Evolutionary conservation across 2,797 vertebrate species (phyloP), one percentile per base, ranked within the genome.

Genomic region (Podarcis siculus): DNA sequence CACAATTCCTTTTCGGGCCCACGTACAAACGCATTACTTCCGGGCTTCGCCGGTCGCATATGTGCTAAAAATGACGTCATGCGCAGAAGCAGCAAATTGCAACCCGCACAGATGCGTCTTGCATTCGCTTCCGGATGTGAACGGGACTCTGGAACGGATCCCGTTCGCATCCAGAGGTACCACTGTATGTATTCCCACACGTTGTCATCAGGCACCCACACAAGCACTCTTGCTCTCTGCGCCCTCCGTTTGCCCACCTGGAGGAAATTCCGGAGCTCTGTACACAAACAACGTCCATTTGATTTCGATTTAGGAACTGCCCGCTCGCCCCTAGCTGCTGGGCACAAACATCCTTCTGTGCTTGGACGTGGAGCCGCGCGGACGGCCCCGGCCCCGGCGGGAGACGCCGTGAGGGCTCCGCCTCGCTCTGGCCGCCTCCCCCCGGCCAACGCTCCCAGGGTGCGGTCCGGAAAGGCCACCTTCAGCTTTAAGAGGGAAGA

Each of bases 291-390:
- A 19, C 6, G 61, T 64, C 61, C 7, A 64, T 64, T 23, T 19
- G 85, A 82, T 45, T 27, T 27, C 27, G 27, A 71, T 79, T 1
- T 37, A 21, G 12, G 8, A 1, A 3, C 30, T 23, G 82, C 85
- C 75, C 0, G 0, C 64, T 85, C 0, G 8, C 45, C 67, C 90
- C 90, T 93, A 91, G 86, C 93, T 85, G 86, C 83, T 90, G 90
- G 86, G 5, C 73, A 92, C 61, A 73, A 85, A 91, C 42, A 92
- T 73, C 10, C 83, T 86, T 94, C 92, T 95, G 94, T 95, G 94
- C 91, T 69, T 81, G 45, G 94, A 91, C 1, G 90, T 85, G 1
- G 95, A 95, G 4, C 95, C 92, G 0, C 92, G 90, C 0, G 94
- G 95, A 12, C 94, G 92, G 5, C 95, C 93, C 0, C 93, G 86